Evolutionary conservation across 1,140 invertebrate species (phyloP).

Genomic region (Drosophila ercepeae): DNA sequence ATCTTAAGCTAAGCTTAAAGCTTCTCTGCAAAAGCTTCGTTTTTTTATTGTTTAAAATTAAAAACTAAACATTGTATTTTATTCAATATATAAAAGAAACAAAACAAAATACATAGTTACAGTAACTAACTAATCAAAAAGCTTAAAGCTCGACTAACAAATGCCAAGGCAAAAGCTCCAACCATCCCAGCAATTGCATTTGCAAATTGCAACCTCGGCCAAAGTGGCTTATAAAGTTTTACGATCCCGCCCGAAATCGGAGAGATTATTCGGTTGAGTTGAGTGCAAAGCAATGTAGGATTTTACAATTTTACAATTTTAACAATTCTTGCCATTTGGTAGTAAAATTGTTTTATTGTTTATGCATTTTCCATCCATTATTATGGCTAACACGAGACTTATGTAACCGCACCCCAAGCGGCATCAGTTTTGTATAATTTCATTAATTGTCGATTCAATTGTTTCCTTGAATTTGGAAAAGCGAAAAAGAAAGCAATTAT

Average conservation of each 20-base stretch:
- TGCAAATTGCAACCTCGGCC: conserved; percentile 20
- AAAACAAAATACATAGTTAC: not conserved
- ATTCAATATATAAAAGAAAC: not conserved
- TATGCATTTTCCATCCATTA: conserved; percentile 45
- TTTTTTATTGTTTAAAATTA: not conserved
- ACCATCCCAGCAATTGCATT: conserved; percentile 19
- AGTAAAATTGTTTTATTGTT: conserved; percentile 62
- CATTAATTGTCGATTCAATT: conserved; percentile 14
- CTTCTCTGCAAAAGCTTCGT: conserved; percentile 1
- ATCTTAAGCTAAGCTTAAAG: conserved; percentile 33
- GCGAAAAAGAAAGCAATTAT: conserved; percentile 11
- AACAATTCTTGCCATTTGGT: conserved; percentile 53
- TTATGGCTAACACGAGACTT: conserved; percentile 33
- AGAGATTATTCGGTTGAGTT: conserved; percentile 64
- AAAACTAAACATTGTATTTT: not conserved
- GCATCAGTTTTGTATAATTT: conserved; percentile 13
- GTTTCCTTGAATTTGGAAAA: conserved; percentile 15
- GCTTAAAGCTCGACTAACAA: conserved; percentile 2
- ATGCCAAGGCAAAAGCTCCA: conserved; percentile 29
- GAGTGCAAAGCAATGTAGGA: conserved; percentile 69
- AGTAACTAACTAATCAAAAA: not conserved
- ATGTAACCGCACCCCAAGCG: conserved; percentile 40
- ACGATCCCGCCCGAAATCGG: conserved; percentile 37
- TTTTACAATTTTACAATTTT: conserved; percentile 38
- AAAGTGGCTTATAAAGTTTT: conserved; percentile 42